Base-by-base conservation (phyloP, 2,113 vertebrate species). In the Vombatus ursinus region DNA sequence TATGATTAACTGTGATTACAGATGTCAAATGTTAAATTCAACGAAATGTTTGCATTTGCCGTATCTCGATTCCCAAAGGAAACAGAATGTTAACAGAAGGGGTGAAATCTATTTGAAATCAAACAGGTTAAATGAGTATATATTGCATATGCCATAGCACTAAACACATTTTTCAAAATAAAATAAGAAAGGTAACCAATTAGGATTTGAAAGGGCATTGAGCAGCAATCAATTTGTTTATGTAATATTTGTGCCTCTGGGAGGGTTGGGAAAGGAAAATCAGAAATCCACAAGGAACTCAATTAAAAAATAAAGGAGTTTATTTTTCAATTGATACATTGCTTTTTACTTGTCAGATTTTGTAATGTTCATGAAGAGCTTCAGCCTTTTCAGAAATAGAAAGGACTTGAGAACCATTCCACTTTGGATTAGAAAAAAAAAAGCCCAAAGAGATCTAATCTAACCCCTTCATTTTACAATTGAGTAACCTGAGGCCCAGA, bases 1-100 rank as follows among this genome's bases (percentile, higher is more conserved):
- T 84, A 84, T 77, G 37, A 77, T 68, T 68, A 31, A 68, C 3
- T 23, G 44, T 23, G 68, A 84, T 84, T 23, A 23, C 6, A 44
- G n/a, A 8, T 84, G n/a, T 22, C 37, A 84, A 44, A n/a, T 44
- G n/a, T 23, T 84, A n/a, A 84, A 8, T 84, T 84, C n/a, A 44
- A n/a, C 22, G 68, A n/a, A 23, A 44, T 84, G n/a, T 44, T 84
- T 84, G 14, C 16, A 84, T 84, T 84, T 44, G 19, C 68, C 10
- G 19, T 23, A 90, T 37, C 8, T 92, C n/a, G 92, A 91, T 94
- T 50, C 52, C 90, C 95, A 93, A 11, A 8, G n/a, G 31, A 93
- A 50, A 93, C 1, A 57, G 50, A 91, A 93, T 84, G 52, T 16
- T 77, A 77, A 94, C 8, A 91, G 61, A 90, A 5, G 12, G 44